Conservation (phyloP, 2,797 vertebrate genomes). For the Helarctos malayanus region DNA sequence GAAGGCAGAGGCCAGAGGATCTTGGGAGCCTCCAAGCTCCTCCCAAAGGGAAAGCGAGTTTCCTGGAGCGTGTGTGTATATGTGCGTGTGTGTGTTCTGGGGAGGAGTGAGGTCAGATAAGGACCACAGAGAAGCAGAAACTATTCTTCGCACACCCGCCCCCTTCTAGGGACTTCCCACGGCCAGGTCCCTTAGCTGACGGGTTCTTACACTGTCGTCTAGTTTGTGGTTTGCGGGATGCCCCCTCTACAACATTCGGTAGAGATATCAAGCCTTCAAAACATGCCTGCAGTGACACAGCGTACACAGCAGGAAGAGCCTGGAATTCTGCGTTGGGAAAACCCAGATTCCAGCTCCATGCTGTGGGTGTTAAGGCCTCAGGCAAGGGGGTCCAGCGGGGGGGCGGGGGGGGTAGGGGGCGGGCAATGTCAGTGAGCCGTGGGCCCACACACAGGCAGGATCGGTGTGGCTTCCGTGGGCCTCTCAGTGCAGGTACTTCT, state of each 20-base stretch:
- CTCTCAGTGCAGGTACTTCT: background rate
- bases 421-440: accelerated
- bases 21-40: background rate
- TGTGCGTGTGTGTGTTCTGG: no score
- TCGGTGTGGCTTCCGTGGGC: no score
- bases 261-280: background rate
- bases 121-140: background rate
- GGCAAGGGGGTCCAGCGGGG: background rate
- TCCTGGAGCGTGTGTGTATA: background rate
- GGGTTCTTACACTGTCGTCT: background rate
- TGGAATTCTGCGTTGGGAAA: background rate
- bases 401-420: no score
- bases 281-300: background rate
- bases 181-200: background rate
- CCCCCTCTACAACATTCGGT: background rate
- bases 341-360: background rate
- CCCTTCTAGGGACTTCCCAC: background rate
- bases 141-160: accelerated
- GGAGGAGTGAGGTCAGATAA: background rate
- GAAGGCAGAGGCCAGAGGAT: background rate
- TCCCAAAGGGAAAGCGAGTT: background rate
- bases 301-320: background rate
- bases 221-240: background rate
- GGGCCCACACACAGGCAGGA: accelerated
- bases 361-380: background rate